Base-by-base conservation (phyloP, 1,140 invertebrate genomes). In the Chironomus tepperi region DNA sequence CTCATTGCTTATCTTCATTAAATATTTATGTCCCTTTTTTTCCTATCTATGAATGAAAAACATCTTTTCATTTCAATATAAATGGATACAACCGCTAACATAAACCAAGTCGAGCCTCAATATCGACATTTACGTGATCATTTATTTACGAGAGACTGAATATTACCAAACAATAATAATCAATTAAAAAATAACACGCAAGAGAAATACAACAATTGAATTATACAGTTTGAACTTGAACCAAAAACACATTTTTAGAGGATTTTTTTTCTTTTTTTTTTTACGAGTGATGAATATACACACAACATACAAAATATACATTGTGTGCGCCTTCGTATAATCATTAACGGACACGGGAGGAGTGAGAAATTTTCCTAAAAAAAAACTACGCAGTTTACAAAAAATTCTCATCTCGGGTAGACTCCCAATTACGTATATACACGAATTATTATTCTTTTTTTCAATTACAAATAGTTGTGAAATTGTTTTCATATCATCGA, bases 141-240 rank as follows among this genome's bases (percentile, higher is more conserved):
- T 57, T 57, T 57, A 57, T 57, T 57, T 57, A 57, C 8, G n/a
- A 57, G 47, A 70, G 7, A 70, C 16, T 8, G 18, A 70, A 70
- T 18, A 70, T 70, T 70, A 70, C 65, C 19, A 70, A 70, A 70
- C 65, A 18, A 70, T 70, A 70, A 70, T 10, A 70, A 70, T 70
- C 65, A 70, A 70, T 70, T 70, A 70, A 21, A 57, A 70, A 70
- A 70, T 70, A 70, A 21, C 65, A 70, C 65, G 65, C 65, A 70
- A 70, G 65, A 70, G 24, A 57, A 57, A 57, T n/a, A 57, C 47
- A 70, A 70, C 65, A 70, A 70, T 70, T 21, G 65, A 70, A 70
- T 18, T 18, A 70, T 70, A 70, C 47, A 57, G 47, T 57, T 57
- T 70, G 65, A 70, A 70, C 65, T 70, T 70, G 65, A 70, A 70